Evolutionary conservation across 2,113 vertebrate species (phyloP), one percentile per base, ranked within the genome.

Genomic region (Protomyctophum bolini): DNA sequence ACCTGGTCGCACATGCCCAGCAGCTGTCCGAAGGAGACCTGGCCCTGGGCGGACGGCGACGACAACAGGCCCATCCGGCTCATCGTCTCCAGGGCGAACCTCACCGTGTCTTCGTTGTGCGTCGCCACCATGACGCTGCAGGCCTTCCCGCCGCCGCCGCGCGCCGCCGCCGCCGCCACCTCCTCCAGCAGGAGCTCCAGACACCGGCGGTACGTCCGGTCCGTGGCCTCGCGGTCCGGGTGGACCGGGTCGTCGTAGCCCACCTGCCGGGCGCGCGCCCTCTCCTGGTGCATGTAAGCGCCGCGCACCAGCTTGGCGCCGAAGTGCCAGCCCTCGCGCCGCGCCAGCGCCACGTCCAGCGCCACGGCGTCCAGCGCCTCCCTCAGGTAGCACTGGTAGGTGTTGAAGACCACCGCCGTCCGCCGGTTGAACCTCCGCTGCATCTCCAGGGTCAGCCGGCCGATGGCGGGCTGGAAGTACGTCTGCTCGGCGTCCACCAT

Each of bases 1-100:
- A 99, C 97, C 85, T 98, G 97, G 88, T 99, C 97, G 58, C 97
- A 98, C 96, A 99, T 99, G 85, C 98, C 97, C 69, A 99, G 92
- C 68, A 99, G 92, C 91, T 99, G 98, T 69, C 97, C 97, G 0
- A 99, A 99, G 90, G 88, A 98, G 75, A 99, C 95, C 78, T 96
- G 96, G 79, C 92, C 93, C 71, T 97, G 94, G 0, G 86, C 84
- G 5, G 97, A 96, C 2, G 21, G 21, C 21, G 21, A 2, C 21
- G 21, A 2, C 47, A 91, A 93, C 59, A 99, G 93, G 46, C 88
- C 91, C 78, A 99, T 90, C 56, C 97, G 93, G 50, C 89, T 92
- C 96, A 99, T 99, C 88, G 97, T 99, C 61, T 51, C 64, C 0
- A 99, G 77, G 0, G 96, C 95, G 78, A 95, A 96, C 78, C 91